Base-by-base conservation (phyloP, 2,888 invertebrate species). In the Gymnoscelis rufifasciata region DNA sequence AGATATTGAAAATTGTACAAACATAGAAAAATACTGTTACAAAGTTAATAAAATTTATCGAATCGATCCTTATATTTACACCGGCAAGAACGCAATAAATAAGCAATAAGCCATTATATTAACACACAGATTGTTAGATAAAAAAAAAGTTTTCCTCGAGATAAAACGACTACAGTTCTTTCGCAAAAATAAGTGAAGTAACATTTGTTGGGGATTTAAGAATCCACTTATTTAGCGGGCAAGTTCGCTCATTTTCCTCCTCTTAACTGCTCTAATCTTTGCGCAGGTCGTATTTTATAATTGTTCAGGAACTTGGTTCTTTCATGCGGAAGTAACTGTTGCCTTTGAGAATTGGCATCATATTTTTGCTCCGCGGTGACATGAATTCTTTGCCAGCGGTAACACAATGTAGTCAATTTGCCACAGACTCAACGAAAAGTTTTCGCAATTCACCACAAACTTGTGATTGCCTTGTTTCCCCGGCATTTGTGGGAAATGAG, bases 401-500 rank as follows among this genome's bases (percentile, higher is more conserved):
- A 71, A 74, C 75, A 80, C 76, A 79, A 79, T 79, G 74, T 74
- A 78, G 68, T 72, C 75, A 81, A 80, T 81, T 78, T 80, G 67
- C 70, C 63, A 64, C 72, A 70, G 64, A 68, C 64, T 60, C 66
- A 53, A 49, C 67, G 54, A 47, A 71, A 78, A 78, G 68, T 78
- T 80, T 72, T 57, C 70, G 63, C 66, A 59, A 65, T 64, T 71
- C 66, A 64, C 68, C 71, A 63, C 64, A 68, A 79, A 79, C 66
- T 81, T 78, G 68, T 76, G 77, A 82, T 82, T 81, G 78, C 74
- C 76, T 79, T 78, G 78, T 80, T 79, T 80, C 74, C 75, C 66
- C 73, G 71, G 66, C 70, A 66, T 60, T 66, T 68, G 51, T 61
- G 63, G 68, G 65, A 68, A 71, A 77, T 76, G 75, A 74, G 70